A percentile compares a stretch with the other conserved stretches of the same genome.
Conservation (phyloP, 2,113 vertebrate genomes). For the Petrocephalus microphthalmus region DNA sequence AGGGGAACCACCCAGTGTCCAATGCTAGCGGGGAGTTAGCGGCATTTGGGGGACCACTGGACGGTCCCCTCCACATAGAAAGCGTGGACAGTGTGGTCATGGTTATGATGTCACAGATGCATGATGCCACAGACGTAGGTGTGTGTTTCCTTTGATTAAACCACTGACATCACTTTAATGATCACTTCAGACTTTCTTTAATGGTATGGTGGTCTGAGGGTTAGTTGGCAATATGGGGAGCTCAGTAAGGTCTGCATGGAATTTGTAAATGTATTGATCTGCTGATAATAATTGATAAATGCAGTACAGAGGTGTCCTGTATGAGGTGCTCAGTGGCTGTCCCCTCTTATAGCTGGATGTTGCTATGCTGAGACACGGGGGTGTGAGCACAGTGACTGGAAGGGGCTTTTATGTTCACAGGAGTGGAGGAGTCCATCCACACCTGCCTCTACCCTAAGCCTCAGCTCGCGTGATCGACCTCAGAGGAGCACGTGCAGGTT, state of each 20-base stretch:
- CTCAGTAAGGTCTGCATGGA: neutral
- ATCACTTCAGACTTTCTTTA: neutral
- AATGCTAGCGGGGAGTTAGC: neutral
- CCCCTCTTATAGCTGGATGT: neutral
- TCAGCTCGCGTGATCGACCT: neutral
- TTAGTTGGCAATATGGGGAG: neutral
- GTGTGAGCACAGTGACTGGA: neutral
- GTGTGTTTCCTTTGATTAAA: neutral
- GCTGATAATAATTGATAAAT: neutral
- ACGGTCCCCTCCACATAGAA: neutral
- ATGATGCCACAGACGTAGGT: neutral
- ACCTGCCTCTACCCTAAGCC: neutral
- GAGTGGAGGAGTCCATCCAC: neutral
- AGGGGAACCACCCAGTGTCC: neutral
- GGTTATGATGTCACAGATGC: neutral
- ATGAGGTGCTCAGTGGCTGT: neutral
- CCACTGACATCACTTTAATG: neutral
- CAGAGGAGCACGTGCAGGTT: neutral
- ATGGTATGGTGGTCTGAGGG: neutral
- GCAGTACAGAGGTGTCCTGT: neutral
- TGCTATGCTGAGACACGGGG: neutral
- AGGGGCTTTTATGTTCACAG: neutral
- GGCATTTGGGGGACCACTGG: neutral
- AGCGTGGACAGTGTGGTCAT: neutral
- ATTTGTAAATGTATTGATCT: neutral